Evolutionary conservation across 2,113 vertebrate genomes (phyloP), one percentile per base, ranked within the genome.

Genomic region (Ranitomeya imitator): DNA sequence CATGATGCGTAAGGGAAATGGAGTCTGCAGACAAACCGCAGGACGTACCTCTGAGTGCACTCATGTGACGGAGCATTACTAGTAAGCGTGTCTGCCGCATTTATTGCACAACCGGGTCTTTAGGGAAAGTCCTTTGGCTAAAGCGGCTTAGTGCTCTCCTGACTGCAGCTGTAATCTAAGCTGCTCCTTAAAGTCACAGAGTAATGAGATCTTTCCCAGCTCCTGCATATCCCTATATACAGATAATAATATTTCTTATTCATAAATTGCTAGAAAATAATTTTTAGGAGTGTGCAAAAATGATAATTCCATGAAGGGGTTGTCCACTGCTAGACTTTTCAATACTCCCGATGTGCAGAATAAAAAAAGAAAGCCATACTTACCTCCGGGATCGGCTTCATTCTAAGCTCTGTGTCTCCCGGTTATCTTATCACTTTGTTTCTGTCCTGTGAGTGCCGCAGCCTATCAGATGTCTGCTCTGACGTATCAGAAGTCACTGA

Each of bases 61-160:
- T n/a, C 73, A 77, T 37, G 84, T 76, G 73, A 59, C 84, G 60
- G 55, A 5, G 37, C 15, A 21, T 57, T 85, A 19, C 51, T 63
- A 31, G 77, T 55, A 67, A 79, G 85, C 31, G 21, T 69, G 61
- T 15, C 51, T 67, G 77, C 59, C 21, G n/a, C 45, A 79, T 79
- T 86, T 86, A 86, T 55, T 79, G 52, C 61, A 79, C 85, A 79
- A 37, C 15, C 15, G 77, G 77, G 85, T 79, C 52, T 86, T 54
- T 23, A 23, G 21, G 85, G 51, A 79, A 86, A 86, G 76, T 86
- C 76, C 77, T 86, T 69, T 69, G 51, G 76, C 76, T 79, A 54
- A 31, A 59, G 76, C 61, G 61, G 85, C 54, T 86, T 77, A 59
- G 19, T 73, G 54, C 76, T 60, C 26, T 76, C 69, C 55, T 60